Percentiles rank a stretch among this genome's conserved stretches.
Evolutionary conservation across 1,140 invertebrate species (phyloP).

Genomic region (Drosophila arizonae): DNA sequence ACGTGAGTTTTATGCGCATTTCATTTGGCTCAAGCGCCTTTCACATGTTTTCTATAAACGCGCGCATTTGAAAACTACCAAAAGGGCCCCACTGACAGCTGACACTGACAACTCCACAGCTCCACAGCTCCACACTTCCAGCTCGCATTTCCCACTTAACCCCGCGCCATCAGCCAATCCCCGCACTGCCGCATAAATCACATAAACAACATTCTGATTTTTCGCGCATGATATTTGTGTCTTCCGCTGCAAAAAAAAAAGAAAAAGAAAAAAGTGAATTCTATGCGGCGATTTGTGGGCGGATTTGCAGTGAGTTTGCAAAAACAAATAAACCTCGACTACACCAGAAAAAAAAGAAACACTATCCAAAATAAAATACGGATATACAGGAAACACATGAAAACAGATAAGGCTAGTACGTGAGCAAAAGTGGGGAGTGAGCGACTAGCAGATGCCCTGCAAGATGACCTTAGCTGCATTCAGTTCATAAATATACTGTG

Average conservation of each 20-base stretch:
- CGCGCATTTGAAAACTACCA: slow-evolving; percentile 12
- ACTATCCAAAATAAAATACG: slow-evolving; percentile 17
- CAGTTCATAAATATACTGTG: too few species aligned
- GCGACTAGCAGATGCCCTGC: not conserved
- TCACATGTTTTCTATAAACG: slow-evolving; percentile 39
- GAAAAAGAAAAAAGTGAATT: slow-evolving; percentile 21
- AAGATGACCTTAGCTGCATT: too few species aligned
- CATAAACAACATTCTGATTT: slow-evolving; percentile 76
- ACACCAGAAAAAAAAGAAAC: not conserved
- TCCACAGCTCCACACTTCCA: not conserved
- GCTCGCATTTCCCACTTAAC: not conserved
- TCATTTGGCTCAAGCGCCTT: slow-evolving; percentile 64
- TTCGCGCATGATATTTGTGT: slow-evolving; percentile 75
- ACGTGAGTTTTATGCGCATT: slow-evolving; percentile 66
- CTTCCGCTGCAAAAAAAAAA: slow-evolving; percentile 42
- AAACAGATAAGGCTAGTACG: slow-evolving; percentile 18
- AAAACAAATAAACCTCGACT: slow-evolving; percentile 15
- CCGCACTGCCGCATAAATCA: slow-evolving; percentile 65
- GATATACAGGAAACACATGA: slow-evolving; percentile 12
- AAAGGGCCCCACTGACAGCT: slow-evolving; percentile 13
- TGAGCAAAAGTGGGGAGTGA: not conserved
- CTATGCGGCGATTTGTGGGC: slow-evolving; percentile 36
- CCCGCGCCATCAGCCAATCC: not conserved
- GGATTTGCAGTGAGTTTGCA: not conserved
- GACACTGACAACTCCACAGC: slow-evolving; percentile 3